These are phyloP conservation scores for Drosophila teissieri DNA, from an alignment of 1,140 invertebrate genomes.

Conservation along the genomic window DNA sequence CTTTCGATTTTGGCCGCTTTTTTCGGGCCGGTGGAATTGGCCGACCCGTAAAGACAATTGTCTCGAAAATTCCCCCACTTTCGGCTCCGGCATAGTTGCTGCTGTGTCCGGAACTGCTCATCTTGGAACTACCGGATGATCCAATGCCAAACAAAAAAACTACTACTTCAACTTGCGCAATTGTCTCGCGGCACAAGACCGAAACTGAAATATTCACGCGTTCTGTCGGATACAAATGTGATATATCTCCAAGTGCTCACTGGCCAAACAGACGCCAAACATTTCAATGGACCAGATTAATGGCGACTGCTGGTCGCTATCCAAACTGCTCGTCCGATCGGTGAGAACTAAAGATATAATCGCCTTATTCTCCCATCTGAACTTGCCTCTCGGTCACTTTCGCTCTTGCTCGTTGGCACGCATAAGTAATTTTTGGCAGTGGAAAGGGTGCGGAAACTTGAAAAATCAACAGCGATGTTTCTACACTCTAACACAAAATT, in stretches of 20 bases:
- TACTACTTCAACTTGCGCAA: conserved; percentile 60
- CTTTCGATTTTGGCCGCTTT: conserved; percentile 75
- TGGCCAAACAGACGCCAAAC: conserved; percentile 72
- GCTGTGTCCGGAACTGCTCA: conserved; percentile 76
- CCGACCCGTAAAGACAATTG: conserved; percentile 61
- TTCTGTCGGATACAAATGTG: conserved; percentile 41
- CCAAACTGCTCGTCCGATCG: conserved; percentile 41
- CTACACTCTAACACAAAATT: conserved; percentile 15
- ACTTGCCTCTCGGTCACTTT: conserved; percentile 7
- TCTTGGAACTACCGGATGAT: conserved; percentile 10
- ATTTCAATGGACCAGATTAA: conserved; percentile 52
- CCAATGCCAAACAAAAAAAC: background rate
- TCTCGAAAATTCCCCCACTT: conserved; percentile 64
- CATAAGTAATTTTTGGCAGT: conserved; percentile 70
- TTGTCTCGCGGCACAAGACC: conserved; percentile 10
- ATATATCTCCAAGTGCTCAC: conserved; percentile 57
- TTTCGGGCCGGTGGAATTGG: conserved; percentile 74
- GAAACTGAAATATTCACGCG: conserved; percentile 26
- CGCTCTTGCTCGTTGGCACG: conserved; percentile 12
- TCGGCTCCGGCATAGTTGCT: conserved; percentile 45
- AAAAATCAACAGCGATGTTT: background rate
- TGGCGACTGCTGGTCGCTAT: conserved; percentile 28
- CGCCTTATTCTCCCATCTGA: conserved; percentile 16
- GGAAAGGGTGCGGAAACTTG: conserved; percentile 11
- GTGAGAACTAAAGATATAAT: conserved; percentile 49